phyloP scores from a whole-genome alignment of 2,113 vertebrate genomes.

The Macaca mulatta region DNA sequence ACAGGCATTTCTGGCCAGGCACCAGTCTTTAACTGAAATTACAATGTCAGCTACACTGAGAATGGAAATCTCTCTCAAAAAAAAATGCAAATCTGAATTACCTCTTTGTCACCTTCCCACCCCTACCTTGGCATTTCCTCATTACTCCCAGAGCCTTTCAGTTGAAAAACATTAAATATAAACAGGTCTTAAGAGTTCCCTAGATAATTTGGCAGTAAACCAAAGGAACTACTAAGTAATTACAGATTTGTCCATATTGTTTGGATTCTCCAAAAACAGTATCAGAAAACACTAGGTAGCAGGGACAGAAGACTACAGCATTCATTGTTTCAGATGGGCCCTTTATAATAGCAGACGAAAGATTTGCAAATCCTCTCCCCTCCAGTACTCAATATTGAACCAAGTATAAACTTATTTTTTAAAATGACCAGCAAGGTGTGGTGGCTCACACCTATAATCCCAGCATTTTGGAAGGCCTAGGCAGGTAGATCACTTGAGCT shows the following conservation, averaged over 20 bases:
- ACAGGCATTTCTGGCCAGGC: conserved; percentile 28
- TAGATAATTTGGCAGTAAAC: conserved; percentile 31
- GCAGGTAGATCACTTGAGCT: too few relatives aligned
- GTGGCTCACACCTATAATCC: too few relatives aligned
- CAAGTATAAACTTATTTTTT: not conserved
- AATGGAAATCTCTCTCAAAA: conserved; percentile 26
- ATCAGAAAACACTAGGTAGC: not conserved
- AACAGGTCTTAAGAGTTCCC: not conserved
- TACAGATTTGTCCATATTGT: conserved; percentile 8
- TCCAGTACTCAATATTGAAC: not conserved
- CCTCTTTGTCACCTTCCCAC: not conserved
- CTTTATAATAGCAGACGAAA: not conserved
- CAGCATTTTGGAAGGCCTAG: too few relatives aligned
- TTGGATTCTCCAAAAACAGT: not conserved
- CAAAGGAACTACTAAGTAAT: conserved; percentile 24
- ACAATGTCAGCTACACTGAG: conserved; percentile 35
- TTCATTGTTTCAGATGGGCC: not conserved
- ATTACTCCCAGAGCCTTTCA: not conserved
- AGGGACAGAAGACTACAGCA: not conserved
- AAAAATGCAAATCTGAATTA: conserved; percentile 50
- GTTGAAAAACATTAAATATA: conserved; percentile 9
- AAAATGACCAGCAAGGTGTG: not conserved
- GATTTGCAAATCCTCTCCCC: not conserved
- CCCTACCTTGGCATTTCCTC: not conserved
- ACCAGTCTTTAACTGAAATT: conserved; percentile 53